A percentile compares a stretch with the other conserved stretches of the same genome.
These are phyloP conservation scores for Orchestia grillus DNA, from an alignment of 1,140 invertebrate genomes.

Conservation along the genomic window DNA sequence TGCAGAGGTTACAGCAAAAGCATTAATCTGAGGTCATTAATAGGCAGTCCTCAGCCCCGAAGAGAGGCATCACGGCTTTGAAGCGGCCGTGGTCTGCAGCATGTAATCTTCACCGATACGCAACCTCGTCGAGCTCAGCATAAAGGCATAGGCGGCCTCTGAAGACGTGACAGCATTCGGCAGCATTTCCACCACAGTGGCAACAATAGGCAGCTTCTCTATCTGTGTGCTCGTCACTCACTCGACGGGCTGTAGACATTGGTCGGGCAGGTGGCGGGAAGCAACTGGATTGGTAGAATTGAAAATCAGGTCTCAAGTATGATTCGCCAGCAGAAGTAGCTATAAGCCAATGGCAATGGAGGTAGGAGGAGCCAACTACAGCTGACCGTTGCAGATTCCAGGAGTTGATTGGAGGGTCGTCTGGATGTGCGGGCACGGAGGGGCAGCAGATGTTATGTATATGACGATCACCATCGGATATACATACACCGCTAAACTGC, in stretches of 20 bases:
- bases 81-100: neutral
- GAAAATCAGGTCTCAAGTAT: neutral
- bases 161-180: neutral
- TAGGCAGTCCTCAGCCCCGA: neutral
- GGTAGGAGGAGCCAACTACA: slow-evolving; percentile 17
- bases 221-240: neutral
- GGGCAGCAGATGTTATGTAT: neutral
- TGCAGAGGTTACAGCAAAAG: neutral
- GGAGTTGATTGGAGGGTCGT: slow-evolving; percentile 38
- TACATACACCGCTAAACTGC: neutral
- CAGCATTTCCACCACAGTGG: neutral
- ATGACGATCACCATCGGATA: neutral
- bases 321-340: neutral
- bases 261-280: slow-evolving; percentile 40
- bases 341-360: neutral
- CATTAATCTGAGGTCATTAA: neutral
- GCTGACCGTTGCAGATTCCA: slow-evolving; percentile 50
- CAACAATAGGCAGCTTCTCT: neutral
- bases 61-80: neutral
- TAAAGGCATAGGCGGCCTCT: neutral
- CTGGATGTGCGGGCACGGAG: slow-evolving; percentile 20
- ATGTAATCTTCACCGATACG: neutral
- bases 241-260: neutral
- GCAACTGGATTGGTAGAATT: slow-evolving; percentile 36
- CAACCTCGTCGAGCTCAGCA: neutral